phyloP scores from a whole-genome alignment of 2,113 vertebrate genomes.

The Sciurus niger region DNA sequence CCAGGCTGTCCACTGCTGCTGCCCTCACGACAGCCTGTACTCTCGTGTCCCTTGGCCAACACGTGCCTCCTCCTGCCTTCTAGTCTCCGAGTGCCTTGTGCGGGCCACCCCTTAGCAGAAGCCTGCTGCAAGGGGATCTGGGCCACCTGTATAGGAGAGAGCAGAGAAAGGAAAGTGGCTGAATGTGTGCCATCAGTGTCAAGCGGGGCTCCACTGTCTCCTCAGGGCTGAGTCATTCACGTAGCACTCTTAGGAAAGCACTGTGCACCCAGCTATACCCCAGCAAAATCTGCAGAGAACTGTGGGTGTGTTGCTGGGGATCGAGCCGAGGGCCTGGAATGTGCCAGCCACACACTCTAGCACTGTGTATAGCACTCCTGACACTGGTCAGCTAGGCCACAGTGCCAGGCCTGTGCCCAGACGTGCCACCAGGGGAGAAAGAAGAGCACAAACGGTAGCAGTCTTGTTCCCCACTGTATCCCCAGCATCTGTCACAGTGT shows the following conservation, averaged over 20 bases:
- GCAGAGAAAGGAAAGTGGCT: neutral
- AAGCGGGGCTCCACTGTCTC: no score
- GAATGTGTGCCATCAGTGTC: fast-evolving
- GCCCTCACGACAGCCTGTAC: neutral
- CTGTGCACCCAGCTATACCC: no score
- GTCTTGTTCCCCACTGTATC: neutral
- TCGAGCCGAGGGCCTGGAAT: fast-evolving
- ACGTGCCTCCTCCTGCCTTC: neutral
- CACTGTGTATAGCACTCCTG: no score
- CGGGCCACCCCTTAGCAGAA: neutral
- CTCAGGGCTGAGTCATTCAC: neutral
- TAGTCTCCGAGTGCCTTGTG: neutral
- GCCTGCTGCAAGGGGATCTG: neutral
- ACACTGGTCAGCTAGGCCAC: neutral
- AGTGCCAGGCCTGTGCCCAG: neutral
- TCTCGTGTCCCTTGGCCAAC: neutral
- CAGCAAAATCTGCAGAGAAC: no score
- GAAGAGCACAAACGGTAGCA: neutral
- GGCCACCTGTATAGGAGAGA: neutral
- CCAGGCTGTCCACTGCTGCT: neutral
- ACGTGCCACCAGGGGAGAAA: neutral
- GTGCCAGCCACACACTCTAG: no score
- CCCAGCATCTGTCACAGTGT: neutral
- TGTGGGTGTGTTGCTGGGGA: no score
- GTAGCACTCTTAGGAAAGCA: neutral